A percentile compares a stretch with the other conserved stretches of the same genome.
phyloP scores from a whole-genome alignment of 2,113 vertebrate species.

The Rhinopomastus cyanomelas region DNA sequence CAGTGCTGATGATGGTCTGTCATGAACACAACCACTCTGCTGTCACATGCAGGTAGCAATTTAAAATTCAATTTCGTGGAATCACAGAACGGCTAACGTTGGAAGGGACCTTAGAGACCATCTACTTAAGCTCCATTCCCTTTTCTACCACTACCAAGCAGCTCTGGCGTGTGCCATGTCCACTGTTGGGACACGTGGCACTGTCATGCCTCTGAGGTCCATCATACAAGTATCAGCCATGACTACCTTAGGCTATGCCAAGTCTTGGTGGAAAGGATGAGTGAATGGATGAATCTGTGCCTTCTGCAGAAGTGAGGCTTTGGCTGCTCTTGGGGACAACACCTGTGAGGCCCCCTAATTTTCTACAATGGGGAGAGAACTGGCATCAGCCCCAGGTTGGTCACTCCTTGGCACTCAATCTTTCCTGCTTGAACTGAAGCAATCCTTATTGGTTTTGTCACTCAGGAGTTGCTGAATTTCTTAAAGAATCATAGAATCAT shows the following conservation, averaged over 20 bases:
- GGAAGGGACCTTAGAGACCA: no score
- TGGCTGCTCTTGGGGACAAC: background rate
- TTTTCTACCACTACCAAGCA: background rate
- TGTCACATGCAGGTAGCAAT: background rate
- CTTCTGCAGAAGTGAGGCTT: background rate
- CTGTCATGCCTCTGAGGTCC: background rate
- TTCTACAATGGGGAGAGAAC: background rate
- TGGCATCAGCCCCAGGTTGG: background rate
- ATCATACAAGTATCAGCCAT: background rate
- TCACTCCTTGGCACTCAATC: rapidly evolving
- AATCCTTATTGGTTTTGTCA: background rate
- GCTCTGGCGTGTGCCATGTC: background rate
- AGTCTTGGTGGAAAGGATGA: background rate
- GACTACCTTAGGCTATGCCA: background rate
- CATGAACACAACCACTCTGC: background rate
- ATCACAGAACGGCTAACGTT: no score
- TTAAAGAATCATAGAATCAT: background rate
- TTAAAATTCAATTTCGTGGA: background rate
- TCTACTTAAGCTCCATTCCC: no score
- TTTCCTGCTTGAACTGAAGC: background rate
- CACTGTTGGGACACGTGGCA: rapidly evolving
- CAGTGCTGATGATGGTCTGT: background rate
- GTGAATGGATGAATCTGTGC: background rate
- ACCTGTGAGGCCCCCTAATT: background rate
- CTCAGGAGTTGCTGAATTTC: conserved; percentile 14